Percentiles rank a stretch among this genome's conserved stretches.
Evolutionary conservation across 2,797 vertebrate genomes (phyloP).

Genomic region (Toxotes lorentzi): DNA sequence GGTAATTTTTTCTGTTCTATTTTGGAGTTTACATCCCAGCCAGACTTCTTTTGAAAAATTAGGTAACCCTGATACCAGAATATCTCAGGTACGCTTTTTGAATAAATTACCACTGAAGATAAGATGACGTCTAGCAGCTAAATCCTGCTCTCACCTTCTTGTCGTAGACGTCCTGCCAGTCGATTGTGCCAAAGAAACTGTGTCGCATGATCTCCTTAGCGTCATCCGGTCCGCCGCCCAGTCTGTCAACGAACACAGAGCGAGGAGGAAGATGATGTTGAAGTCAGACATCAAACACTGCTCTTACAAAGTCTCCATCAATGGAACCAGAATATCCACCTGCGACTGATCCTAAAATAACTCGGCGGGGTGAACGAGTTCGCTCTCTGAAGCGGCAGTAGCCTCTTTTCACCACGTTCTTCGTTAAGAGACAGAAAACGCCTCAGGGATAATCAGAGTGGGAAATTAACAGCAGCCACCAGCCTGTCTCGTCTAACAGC

Average conservation of each 20-base stretch:
- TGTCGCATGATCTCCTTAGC: slow-evolving; percentile 99
- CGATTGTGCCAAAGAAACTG: slow-evolving; percentile 92
- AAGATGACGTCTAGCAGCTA: slow-evolving; percentile 47
- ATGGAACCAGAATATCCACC: slow-evolving; percentile 73
- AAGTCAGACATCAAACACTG: slow-evolving; percentile 57
- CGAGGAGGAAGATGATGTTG: slow-evolving; percentile 19
- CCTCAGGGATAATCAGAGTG: slow-evolving; percentile 43
- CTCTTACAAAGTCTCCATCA: slow-evolving; percentile 63
- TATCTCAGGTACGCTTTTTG: slow-evolving; percentile 47
- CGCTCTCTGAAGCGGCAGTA: slow-evolving; percentile 42
- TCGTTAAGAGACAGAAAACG: slow-evolving; percentile 49
- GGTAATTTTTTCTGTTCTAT: slow-evolving; percentile 53
- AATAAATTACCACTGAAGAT: slow-evolving; percentile 37
- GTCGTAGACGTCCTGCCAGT: slow-evolving; percentile 98
- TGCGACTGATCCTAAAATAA: slow-evolving; percentile 71
- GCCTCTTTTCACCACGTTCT: slow-evolving; percentile 45
- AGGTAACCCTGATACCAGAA: slow-evolving; percentile 70
- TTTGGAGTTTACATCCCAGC: slow-evolving; percentile 41
- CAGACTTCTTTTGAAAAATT: slow-evolving; percentile 50
- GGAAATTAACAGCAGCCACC: slow-evolving; percentile 37
- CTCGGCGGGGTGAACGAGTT: slow-evolving; percentile 62
- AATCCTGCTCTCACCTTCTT: slow-evolving; percentile 90
- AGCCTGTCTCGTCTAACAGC: slow-evolving; percentile 17
- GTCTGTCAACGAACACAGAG: slow-evolving; percentile 60
- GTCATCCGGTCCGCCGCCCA: slow-evolving; percentile 93